Evolutionary conservation across 2,113 vertebrate genomes (phyloP), one percentile per base, ranked within the genome.

Genomic region (Sialia sialis): DNA sequence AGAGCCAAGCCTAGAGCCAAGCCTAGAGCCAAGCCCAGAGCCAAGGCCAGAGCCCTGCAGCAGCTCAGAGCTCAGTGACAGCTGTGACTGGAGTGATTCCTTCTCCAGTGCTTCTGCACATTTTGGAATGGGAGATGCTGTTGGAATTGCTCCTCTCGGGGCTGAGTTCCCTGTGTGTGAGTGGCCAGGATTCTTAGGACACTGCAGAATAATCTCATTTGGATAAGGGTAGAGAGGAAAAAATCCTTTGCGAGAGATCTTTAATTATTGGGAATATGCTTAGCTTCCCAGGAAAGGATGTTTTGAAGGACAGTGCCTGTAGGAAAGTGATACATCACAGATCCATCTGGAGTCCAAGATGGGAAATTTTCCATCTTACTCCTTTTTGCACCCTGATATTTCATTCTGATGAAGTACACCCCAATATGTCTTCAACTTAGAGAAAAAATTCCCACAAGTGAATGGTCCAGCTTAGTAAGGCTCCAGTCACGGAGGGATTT

Each of bases 31-130:
- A 10, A 77, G 32, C 48, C 2, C 67, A 20, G 73, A 82, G 77
- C 43, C 64, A 25, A 29, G 64, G 68, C 22, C 6, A 10, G 41
- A n/a, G 67, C 54, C 54, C 54, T 38, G 90, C 32, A 7, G 8
- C 4, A 3, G 4, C 23, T 4, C 0, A 14, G 15, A 67, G 36
- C 67, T 73, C 9, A 12, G 0, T 1, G 3, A 20, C 52, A 74
- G 39, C 62, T 62, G n/a, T 11, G 54, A 23, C 12, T 5, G 9
- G 6, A 69, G 25, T 2, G 49, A 34, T 51, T 75, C 19, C 51
- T 55, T 52, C 79, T 77, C 3, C 0, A 41, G 66, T 1, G n/a
- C 52, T 89, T 59, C 38, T 73, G 41, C 54, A 48, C 32, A 3
- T 59, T 75, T 38, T 68, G 81, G 49, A 64, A 59, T 1, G 2